Evolutionary conservation across 2,113 vertebrate genomes (phyloP), one percentile per base, ranked within the genome.

Genomic region (Austrofundulus limnaeus): DNA sequence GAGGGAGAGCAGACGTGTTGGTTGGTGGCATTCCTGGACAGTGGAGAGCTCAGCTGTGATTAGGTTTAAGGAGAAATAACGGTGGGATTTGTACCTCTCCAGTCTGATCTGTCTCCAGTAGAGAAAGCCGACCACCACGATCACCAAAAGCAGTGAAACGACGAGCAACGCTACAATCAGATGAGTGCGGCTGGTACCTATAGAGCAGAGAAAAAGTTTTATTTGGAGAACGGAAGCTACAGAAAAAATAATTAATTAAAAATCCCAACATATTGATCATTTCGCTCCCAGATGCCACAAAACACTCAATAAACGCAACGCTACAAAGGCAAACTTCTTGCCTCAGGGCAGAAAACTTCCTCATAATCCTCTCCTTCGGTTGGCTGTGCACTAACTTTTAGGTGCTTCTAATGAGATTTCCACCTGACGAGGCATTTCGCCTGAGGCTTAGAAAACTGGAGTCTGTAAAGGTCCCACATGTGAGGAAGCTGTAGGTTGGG

Each of bases 31-130:
- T 16, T 53, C 25, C 19, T 34, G n/a, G 17, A 61, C 19, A 63
- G 25, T 25, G 28, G 25, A 37, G 58, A 56, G 43, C n/a, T 28
- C 25, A 28, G 25, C 7, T 28, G 3, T 28, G 25, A 28, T 28
- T 28, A 28, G 25, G 25, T 4, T 28, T 25, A 17, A 43, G 20
- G 19, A 48, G 11, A 48, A 15, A 9, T 38, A 57, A 17, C 11
- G 13, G 9, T 25, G 4, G 39, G 39, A n/a, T 3, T 62, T 57
- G 72, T 68, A 91, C 91, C 81, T 89, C 41, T 64, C 66, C 63
- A 78, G 70, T 13, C 61, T 41, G 2, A 63, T n/a, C 45, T 78
- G 61, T 67, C 72, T 85, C 39, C 72, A 66, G 65, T 72, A 86
- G 45, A 90, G 59, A 47, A 87, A 15, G 12, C 56, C 59, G 34